phyloP scores from a whole-genome alignment of 2,113 vertebrate species.

The Psephotus haematonotus region DNA sequence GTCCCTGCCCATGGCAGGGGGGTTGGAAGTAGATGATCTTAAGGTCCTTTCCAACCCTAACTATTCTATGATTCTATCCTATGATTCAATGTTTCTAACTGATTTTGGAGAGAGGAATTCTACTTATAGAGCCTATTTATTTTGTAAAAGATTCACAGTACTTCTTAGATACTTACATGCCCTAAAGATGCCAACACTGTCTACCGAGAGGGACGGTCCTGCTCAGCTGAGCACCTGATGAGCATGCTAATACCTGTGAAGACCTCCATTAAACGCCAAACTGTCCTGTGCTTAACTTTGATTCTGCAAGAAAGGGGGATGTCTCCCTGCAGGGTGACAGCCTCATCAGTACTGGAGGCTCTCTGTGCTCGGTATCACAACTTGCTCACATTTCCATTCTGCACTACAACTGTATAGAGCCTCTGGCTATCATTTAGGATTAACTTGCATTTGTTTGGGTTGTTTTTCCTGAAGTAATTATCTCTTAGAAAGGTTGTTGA shows the following conservation, averaged over 20 bases:
- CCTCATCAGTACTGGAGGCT: background rate
- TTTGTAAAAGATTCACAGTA: background rate
- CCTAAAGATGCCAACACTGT: background rate
- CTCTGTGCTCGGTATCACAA: background rate
- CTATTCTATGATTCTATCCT: background rate
- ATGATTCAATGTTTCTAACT: too few relatives aligned
- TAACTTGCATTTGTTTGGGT: background rate
- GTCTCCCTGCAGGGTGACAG: background rate
- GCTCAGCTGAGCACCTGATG: background rate
- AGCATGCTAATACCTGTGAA: background rate
- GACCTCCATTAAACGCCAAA: background rate
- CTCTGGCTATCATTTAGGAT: background rate
- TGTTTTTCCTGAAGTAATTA: background rate
- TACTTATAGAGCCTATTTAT: background rate
- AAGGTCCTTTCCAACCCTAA: background rate
- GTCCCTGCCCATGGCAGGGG: background rate
- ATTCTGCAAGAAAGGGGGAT: background rate
- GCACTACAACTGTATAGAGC: background rate
- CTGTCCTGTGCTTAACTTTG: background rate
- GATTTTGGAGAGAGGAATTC: background rate
- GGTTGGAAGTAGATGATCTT: background rate
- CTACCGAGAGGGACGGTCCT: background rate
- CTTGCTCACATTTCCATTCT: background rate
- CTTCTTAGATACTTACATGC: background rate
- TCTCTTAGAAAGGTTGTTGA: background rate